Evolutionary conservation across 2,113 vertebrate genomes (phyloP), one percentile per base, ranked within the genome.

Genomic region (Dasyurus viverrinus): DNA sequence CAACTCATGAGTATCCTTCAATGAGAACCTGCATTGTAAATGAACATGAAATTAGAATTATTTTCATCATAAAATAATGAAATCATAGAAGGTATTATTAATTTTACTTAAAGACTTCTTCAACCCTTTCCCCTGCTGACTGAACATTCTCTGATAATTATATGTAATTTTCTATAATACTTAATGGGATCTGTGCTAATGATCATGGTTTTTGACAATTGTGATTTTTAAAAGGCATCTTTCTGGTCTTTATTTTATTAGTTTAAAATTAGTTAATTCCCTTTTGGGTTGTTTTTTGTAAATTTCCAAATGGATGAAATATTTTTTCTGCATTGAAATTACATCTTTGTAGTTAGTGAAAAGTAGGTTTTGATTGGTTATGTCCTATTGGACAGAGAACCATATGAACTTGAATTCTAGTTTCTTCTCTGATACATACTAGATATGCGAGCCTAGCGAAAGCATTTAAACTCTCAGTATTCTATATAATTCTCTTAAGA

Each of bases 221-320:
- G 23, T 96, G 50, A 95, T 98, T 76, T 97, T 98, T 95, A 96
- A 97, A 97, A 11, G 94, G 27, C 93, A 96, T 92, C 53, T 98
- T 97, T 97, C 95, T 96, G 92, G 94, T 96, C 42, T 84, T 84
- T 96, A 12, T 89, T 98, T 97, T 97, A 98, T 96, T 98, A 93
- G 92, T 96, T 98, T 97, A 97, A 98, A 97, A 92, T 68, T 91
- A 97, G 47, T 96, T 98, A 97, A 98, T 98, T 96, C 96, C 93
- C 16, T 91, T 94, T 97, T 96, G 92, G 95, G 93, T 26, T 91
- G 1, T 97, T 98, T 95, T 26, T 96, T 54, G 97, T 96, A 97
- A 95, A 97, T 96, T 93, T 55, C 96, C 90, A 97, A 84, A 30
- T n/a, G 93, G 94, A 97, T 97, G 92, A 98, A 98, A 23, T 53